Conservation (phyloP, 64 coral and sea anemone genomes). For the Stichodactyla mertensii region DNA sequence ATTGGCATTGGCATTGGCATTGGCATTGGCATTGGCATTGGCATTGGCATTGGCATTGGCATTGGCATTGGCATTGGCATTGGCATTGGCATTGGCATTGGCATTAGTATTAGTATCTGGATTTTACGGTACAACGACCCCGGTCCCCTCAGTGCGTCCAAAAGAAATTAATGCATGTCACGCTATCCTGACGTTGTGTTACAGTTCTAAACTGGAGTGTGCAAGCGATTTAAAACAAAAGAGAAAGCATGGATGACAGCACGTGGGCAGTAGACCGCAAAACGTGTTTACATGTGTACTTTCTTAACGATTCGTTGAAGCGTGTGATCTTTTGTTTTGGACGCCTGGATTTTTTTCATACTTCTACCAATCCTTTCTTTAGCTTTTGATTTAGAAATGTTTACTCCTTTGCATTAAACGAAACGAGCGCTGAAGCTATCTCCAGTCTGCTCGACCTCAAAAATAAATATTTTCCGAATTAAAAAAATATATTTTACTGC, state of each 20-base stretch:
- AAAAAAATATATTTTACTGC: neutral
- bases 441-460: too few relatives aligned
- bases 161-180: conserved; percentile 1
- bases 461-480: too few relatives aligned
- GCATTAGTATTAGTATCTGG: neutral
- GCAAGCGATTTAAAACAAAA: neutral
- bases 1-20: too few relatives aligned
- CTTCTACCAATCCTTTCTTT: neutral
- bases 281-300: neutral
- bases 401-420: too few relatives aligned
- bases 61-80: too few relatives aligned
- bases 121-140: neutral
- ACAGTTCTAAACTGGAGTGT: neutral
- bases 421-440: too few relatives aligned
- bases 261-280: neutral
- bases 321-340: neutral
- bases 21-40: too few relatives aligned
- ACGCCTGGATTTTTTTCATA: neutral
- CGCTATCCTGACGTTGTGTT: too few relatives aligned
- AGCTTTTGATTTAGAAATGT: too few relatives aligned
- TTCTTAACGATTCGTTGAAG: neutral
- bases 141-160: neutral
- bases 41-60: too few relatives aligned
- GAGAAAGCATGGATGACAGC: neutral
- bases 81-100: too few relatives aligned